Percentiles rank a stretch among this genome's conserved stretches.
Conservation (phyloP, 2,113 vertebrate genomes). For the Fregata magnificens region DNA sequence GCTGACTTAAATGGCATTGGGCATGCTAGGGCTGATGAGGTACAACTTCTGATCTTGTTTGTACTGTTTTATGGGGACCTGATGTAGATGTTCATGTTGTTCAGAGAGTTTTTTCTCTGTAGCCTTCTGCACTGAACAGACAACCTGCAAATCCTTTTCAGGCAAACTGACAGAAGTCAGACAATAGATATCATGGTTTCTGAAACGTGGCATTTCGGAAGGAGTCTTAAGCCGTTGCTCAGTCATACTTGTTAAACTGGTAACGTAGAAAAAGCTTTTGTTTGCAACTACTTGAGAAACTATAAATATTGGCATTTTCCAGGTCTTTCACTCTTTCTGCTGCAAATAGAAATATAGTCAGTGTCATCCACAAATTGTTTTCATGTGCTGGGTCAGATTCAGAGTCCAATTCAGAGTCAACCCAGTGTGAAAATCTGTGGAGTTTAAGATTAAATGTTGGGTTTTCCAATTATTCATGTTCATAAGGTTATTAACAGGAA, state of each 20-base stretch:
- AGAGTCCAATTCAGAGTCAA: background rate
- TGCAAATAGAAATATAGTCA: background rate
- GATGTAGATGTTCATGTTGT: background rate
- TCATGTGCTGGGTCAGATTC: background rate
- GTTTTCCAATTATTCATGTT: background rate
- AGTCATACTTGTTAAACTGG: background rate
- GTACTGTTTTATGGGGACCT: background rate
- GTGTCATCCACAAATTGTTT: background rate
- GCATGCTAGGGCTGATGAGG: background rate
- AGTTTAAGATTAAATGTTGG: background rate
- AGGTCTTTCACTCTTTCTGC: background rate
- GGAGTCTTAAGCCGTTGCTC: background rate
- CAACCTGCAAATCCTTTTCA: background rate
- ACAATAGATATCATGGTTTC: background rate
- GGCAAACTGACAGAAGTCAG: background rate
- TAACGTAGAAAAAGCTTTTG: background rate
- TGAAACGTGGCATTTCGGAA: background rate
- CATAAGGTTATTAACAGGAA: background rate
- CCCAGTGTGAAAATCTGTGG: background rate
- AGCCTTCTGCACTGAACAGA: background rate
- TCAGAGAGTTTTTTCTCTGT: background rate
- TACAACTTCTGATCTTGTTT: background rate
- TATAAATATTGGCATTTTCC: background rate
- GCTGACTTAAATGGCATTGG: background rate
- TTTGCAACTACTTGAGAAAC: background rate